Evolutionary conservation across 1,140 invertebrate species (phyloP).

Genomic region (Drosophila burlai): DNA sequence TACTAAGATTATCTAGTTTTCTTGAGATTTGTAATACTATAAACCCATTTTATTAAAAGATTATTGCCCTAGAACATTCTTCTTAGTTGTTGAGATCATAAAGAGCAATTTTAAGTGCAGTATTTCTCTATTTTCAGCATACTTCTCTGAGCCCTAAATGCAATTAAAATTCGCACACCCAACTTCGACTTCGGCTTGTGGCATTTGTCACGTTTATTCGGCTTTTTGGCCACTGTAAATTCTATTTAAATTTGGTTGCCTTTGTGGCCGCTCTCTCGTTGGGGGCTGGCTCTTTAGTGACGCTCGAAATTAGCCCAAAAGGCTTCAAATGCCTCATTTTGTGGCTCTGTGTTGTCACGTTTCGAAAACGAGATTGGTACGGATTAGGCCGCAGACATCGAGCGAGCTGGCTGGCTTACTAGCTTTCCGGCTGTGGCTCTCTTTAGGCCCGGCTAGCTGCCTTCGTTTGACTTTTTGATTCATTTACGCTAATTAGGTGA

Average conservation of each 20-base stretch:
- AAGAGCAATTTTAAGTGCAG: neutral
- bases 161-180: constrained; percentile 20
- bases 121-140: neutral
- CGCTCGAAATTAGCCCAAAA: constrained; percentile 61
- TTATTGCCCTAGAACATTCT: too few species aligned
- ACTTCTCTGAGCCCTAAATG: neutral
- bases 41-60: too few species aligned
- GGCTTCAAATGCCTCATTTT: constrained; percentile 63
- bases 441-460: constrained; percentile 45
- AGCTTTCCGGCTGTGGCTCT: constrained; percentile 3
- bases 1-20: too few species aligned
- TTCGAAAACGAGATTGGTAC: constrained; percentile 66
- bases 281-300: constrained; percentile 37
- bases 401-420: constrained; percentile 3
- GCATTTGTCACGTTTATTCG: constrained; percentile 59
- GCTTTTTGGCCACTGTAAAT: constrained; percentile 44
- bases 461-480: constrained; percentile 68
- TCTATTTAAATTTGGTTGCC: constrained; percentile 52
- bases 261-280: constrained; percentile 12
- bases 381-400: constrained; percentile 57
- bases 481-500: constrained; percentile 85
- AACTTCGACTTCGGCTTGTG: constrained; percentile 15
- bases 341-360: constrained; percentile 66
- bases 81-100: neutral
- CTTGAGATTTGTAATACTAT: too few species aligned